Base-by-base conservation (phyloP, 2,888 invertebrate species). In the Liodrosophila aerea region DNA sequence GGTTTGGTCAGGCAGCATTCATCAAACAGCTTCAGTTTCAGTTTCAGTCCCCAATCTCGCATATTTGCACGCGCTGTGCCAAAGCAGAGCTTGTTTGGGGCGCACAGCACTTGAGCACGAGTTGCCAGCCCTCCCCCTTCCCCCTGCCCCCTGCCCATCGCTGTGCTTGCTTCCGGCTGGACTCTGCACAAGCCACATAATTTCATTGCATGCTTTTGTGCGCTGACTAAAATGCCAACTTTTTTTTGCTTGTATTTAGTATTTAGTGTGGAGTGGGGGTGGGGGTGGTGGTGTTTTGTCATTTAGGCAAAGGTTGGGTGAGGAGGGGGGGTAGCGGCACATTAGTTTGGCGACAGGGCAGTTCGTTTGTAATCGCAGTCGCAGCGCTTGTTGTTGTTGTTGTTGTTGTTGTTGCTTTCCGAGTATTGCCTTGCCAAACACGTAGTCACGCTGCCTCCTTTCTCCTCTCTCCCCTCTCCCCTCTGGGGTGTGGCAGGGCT, bases 201-300 rank as follows among this genome's bases (percentile, higher is more conserved):
- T 73, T 81, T 61, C 67, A 71, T 73, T 60, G 77, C 77, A 78
- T 84, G 50, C 77, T 77, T 81, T 77, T 56, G 60, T 54, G 74
- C 67, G 58, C 58, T 40, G 30, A 49, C 59, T 50, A 50, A 62
- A 70, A 64, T 74, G 53, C 65, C 51, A 57, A 36, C 53, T 16
- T 53, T 52, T 44, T n/a, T n/a, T n/a, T n/a, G n/a, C n/a, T n/a
- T n/a, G n/a, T 29, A 34, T 53, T 22, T 61, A 11, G 37, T 27
- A 31, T 15, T 53, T 34, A 39, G 39, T 9, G 18, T 22, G 22
- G 22, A 22, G 12, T 11, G 30, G 8, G 29, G 34, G 37, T 9
- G 27, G 53, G 7, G n/a, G 49, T 40, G 8, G 11, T 2, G 12
- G 12, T 4, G 33, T 11, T 33, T 34, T 1, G 7, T 34, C 43